Evolutionary conservation across 1,140 invertebrate genomes (phyloP).

Genomic region (Lycorma delicatula): DNA sequence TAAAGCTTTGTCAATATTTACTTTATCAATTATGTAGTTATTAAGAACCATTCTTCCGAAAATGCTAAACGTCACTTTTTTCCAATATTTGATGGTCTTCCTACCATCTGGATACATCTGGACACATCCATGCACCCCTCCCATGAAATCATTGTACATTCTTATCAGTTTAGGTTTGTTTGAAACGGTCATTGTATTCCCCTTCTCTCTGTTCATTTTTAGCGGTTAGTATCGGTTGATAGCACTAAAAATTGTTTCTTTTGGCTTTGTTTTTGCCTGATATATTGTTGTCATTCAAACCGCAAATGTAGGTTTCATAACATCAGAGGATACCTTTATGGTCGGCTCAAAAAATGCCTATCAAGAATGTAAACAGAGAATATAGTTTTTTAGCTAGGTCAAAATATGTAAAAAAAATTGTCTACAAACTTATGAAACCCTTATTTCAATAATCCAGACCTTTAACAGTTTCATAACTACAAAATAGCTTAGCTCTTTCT

Average conservation of each 20-base stretch:
- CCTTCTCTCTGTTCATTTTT: not conserved
- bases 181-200: not conserved
- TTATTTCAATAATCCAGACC: not conserved
- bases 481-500: not conserved
- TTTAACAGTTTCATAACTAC: slow-evolving; percentile 2
- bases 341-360: not conserved
- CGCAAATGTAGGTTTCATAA: too few relatives aligned
- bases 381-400: slow-evolving; percentile 3
- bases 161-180: slow-evolving; percentile 17
- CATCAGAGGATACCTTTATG: slow-evolving; percentile 11
- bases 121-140: slow-evolving; percentile 4
- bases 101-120: slow-evolving; percentile 14
- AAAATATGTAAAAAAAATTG: slow-evolving; percentile 4
- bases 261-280: slow-evolving; percentile 15
- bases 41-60: slow-evolving; percentile 19
- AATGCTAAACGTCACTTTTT: slow-evolving; percentile 25
- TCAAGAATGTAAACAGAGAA: not conserved
- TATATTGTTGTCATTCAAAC: too few relatives aligned
- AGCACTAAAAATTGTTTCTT: slow-evolving; percentile 16
- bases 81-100: slow-evolving; percentile 2
- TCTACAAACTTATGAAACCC: slow-evolving; percentile 6
- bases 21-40: not conserved
- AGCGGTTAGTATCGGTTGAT: slow-evolving; percentile 12
- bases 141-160: slow-evolving; percentile 17
- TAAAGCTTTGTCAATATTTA: slow-evolving; percentile 5